Base-by-base conservation (phyloP, 2,888 invertebrate genomes). In the Ashinkailepas kermadecensis region DNA sequence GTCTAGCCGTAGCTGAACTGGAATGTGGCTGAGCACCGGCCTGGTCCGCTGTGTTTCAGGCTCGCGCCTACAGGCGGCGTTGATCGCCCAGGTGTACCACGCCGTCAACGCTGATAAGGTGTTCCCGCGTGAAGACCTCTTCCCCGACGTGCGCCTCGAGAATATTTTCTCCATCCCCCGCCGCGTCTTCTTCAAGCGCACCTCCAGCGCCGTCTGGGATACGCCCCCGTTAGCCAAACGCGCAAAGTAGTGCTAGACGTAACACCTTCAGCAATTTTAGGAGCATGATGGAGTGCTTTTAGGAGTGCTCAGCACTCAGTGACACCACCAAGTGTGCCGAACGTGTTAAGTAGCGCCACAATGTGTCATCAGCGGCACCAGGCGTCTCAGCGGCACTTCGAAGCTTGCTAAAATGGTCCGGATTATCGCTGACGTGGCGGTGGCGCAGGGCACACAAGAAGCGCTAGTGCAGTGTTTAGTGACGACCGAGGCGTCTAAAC, bases 181-280 rank as follows among this genome's bases (percentile, higher is more conserved):
- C 81, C 85, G 87, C 6, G 84, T 88, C 18, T 88, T 87, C 83
- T 86, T 85, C 84, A 87, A 87, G 83, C 85, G 88, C 65, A 88
- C 88, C 15, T 88, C 88, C 81, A 88, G 88, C 13, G 88, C 88
- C 18, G 85, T 86, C 56, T 89, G 89, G 89, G 86, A 86, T 82
- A 87, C 88, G 9, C 88, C 89, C 0, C 86, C 85, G 15, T 15
- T 18, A 15, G 62, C 62, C 62, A 62, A 62, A 62, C 62, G 18
- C 62, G 18, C 18, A 15, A 62, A 62, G 62, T 62, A 62, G 62
- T 18, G 58, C 11, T 11, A 11, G 58, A 15, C 58, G 58, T 58
- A 15, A 39, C 39, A 39, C 39, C 39, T 39, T 39, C 39, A 39
- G 39, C 39, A 39, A 39, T 39, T 39, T 39, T 39, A 39, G 39